Base-by-base conservation (phyloP, 2,888 invertebrate species). In the Automeris io region DNA sequence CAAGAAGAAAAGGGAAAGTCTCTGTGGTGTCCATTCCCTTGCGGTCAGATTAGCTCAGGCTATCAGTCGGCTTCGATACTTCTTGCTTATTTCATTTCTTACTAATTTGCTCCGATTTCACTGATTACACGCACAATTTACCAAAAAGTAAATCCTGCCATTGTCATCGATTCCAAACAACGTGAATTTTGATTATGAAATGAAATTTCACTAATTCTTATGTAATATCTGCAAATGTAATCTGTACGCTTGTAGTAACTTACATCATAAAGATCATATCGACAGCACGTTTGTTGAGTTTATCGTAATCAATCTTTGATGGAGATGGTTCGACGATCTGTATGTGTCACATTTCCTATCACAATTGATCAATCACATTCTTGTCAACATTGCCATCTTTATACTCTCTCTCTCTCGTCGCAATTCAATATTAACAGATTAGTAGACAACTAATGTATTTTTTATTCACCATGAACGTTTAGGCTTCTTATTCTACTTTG, bases 1-100 rank as follows among this genome's bases (percentile, higher is more conserved):
- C 85, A 68, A 77, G 69, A 76, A 74, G 74, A 80, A 83, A 85
- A 82, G 80, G 79, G 85, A 85, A 86, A 85, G 83, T 79, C 50
- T 59, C 45, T 46, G 59, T 73, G 73, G 74, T 71, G 76, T 70
- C 64, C 75, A 74, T 62, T 82, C 83, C 85, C 86, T 85, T 85
- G 85, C 76, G 83, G 81, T 83, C 75, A 78, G 80, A 76, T 80
- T 70, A 70, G 59, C 70, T 68, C 63, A 55, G 68, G 59, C 73
- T 71, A 73, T 79, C 67, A 71, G 63, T 68, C 71, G 66, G 57
- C 54, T 65, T 71, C 80, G 77, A 82, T 80, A 78, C 76, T 70
- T 74, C 71, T 76, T 77, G 75, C 78, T 80, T 71, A 70, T 76
- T 73, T 70, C 65, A 70, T 70, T 78, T 71, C 65, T 55, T 56